phyloP scores from a whole-genome alignment of 2,888 invertebrate genomes.

The Schizaphis graminum region DNA sequence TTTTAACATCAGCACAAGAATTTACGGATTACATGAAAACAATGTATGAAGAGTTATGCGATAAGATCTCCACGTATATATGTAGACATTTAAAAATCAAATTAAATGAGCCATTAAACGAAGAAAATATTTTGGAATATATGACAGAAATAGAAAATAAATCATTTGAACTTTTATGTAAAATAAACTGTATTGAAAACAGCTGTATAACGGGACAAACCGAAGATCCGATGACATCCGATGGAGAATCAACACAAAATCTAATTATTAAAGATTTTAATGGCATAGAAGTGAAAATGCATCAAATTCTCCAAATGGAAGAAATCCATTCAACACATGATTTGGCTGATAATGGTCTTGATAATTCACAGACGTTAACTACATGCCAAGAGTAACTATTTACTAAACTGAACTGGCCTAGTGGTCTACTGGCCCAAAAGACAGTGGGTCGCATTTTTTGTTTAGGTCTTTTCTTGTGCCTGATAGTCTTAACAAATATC shows the following conservation, averaged over 20 bases:
- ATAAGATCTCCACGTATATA: not conserved
- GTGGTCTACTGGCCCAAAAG: not conserved
- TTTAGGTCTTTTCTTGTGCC: not conserved
- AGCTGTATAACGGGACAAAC: not conserved
- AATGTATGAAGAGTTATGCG: not conserved
- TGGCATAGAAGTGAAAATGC: slow-evolving; percentile 17
- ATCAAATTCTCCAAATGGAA: not conserved
- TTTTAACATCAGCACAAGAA: not conserved
- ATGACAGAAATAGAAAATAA: slow-evolving; percentile 2
- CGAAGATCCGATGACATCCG: slow-evolving; percentile 25
- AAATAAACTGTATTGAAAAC: slow-evolving; percentile 16
- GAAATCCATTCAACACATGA: not conserved
- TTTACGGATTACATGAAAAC: not conserved
- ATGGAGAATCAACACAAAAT: slow-evolving; percentile 16
- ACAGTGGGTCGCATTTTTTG: not conserved
- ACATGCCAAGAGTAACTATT: not conserved
- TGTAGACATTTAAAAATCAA: not conserved
- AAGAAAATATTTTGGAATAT: not conserved
- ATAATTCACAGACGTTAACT: not conserved
- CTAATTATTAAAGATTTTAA: slow-evolving; percentile 16
- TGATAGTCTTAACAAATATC: not conserved
- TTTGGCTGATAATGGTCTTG: not conserved
- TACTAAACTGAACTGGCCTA: not conserved
- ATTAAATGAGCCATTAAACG: not conserved
- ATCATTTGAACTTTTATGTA: not conserved